phyloP scores from a whole-genome alignment of 1,140 invertebrate genomes.

The Amyelois transitella region DNA sequence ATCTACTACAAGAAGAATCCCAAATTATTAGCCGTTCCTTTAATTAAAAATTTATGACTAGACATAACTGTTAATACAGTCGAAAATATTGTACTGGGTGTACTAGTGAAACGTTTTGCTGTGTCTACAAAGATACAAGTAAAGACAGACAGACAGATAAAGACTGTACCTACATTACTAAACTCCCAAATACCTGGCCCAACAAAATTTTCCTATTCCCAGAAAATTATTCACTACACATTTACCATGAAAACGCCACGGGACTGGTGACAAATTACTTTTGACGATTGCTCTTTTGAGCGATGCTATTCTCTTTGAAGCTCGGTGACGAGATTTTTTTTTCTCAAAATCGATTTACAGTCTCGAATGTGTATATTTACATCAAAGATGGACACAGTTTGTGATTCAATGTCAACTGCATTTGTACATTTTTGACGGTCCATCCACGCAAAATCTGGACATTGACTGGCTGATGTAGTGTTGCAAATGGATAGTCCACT shows the following conservation, averaged over 20 bases:
- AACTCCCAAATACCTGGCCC: background rate
- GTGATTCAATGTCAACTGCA: background rate
- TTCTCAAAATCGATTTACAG: background rate
- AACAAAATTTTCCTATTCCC: background rate
- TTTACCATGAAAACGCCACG: background rate
- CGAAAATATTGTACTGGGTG: too few relatives aligned
- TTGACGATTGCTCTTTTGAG: background rate
- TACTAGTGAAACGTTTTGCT: too few relatives aligned
- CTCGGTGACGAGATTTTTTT: background rate
- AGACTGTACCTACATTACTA: too few relatives aligned
- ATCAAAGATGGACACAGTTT: background rate
- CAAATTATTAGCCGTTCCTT: too few relatives aligned
- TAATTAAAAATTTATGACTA: too few relatives aligned
- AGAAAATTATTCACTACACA: background rate
- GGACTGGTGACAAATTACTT: background rate
- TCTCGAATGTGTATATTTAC: background rate
- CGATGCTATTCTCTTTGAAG: background rate
- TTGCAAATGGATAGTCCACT: too few relatives aligned
- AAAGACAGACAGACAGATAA: too few relatives aligned
- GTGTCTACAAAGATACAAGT: too few relatives aligned
- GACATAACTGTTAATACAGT: too few relatives aligned
- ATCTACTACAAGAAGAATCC: too few relatives aligned
- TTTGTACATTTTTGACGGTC: background rate
- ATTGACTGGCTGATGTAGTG: too few relatives aligned
- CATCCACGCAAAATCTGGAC: too few relatives aligned